phyloP scores from a whole-genome alignment of 1,140 invertebrate genomes.

The Nautilus pompilius region DNA sequence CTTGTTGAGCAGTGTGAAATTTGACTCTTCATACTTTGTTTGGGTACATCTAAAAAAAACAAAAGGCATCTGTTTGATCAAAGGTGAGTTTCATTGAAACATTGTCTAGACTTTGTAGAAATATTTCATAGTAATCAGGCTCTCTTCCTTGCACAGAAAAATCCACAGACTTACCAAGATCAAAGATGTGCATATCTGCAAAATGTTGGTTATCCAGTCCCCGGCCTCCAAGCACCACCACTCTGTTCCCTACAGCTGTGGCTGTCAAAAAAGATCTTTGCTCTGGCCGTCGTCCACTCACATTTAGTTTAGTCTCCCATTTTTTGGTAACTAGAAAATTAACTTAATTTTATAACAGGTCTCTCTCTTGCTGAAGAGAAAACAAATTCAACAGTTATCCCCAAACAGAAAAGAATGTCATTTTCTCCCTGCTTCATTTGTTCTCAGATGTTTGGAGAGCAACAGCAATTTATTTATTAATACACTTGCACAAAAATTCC shows the following conservation, averaged over 20 bases:
- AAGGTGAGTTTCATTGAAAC: no score
- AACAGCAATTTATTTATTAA: no score
- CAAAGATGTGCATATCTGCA: constrained; percentile 45
- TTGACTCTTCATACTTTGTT: no score
- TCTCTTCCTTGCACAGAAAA: neutral
- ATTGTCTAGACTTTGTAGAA: neutral
- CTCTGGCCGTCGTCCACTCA: constrained; percentile 32
- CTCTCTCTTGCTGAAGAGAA: no score
- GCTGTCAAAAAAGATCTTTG: constrained; percentile 48
- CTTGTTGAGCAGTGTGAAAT: neutral
- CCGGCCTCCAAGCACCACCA: constrained; percentile 46
- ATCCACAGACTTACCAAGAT: constrained; percentile 32
- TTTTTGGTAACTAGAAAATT: constrained; percentile 38
- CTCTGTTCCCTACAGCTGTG: constrained; percentile 34
- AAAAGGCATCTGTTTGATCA: no score
- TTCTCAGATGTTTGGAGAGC: no score
- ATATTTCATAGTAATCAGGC: neutral
- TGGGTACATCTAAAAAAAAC: no score
- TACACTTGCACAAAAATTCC: no score
- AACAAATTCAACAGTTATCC: no score
- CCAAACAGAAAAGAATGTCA: no score
- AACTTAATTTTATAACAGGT: neutral
- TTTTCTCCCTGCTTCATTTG: no score
- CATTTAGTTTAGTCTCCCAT: constrained; percentile 35
- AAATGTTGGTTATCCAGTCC: constrained; percentile 40